Evolutionary conservation across 2,113 vertebrate species (phyloP), one percentile per base, ranked within the genome.

Genomic region (Pteronura brasiliensis): DNA sequence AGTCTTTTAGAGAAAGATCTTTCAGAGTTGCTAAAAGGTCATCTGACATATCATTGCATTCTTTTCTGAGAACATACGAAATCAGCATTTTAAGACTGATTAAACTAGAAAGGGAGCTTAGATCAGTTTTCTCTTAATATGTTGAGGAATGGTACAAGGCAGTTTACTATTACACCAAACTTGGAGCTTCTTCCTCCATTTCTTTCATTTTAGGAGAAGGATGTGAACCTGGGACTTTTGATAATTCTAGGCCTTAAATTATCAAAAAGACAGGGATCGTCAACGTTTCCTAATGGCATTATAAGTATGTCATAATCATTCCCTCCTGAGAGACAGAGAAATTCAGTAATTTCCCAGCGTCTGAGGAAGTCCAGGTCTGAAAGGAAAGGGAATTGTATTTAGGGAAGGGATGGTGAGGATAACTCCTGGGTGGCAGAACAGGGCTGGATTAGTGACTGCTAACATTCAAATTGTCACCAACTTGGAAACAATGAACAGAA

Each of bases 1-100:
- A n/a, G 5, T 89, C n/a, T 88, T 95, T 42, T 59, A 80, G 84
- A 80, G 27, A 61, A 61, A 63, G 39, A 52, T 67, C 63, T 85
- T 71, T 94, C 82, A 74, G 69, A 85, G 52, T 94, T 71, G 82
- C 86, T 91, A 25, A 69, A 92, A 96, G 31, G 74, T 63, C 61
- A 76, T 34, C 42, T 94, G 23, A 82, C 17, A 57, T 52, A 72
- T 34, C 49, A 79, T 15, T 74, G 49, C 20, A 63, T 34, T 83
- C 34, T 96, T 36, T 90, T 90, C 59, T 77, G 74, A 92, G 83
- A 93, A 91, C 9, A 69, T 55, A 20, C 31, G 65, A 87, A 93
- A 93, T 92, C 93, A 91, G 96, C 84, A 95, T 96, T 93, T 90
- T 63, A 96, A 97, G 88, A 86, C 63, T 81, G 44, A 69, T 31